Conservation (phyloP, 2,113 vertebrate genomes). For the Lagopus muta region DNA sequence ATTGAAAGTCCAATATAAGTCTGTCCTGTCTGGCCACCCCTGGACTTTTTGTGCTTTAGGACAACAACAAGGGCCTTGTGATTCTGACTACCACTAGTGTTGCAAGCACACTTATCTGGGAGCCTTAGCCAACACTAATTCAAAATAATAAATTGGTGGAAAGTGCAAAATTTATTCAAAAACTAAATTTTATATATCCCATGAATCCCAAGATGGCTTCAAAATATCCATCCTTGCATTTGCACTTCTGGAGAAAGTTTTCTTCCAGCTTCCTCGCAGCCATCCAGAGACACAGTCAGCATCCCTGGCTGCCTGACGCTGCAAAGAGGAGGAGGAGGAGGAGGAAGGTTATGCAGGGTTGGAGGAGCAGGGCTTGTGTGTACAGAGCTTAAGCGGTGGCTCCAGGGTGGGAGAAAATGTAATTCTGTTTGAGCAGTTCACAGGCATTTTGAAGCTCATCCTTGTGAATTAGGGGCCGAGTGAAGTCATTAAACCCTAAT, state of each 20-base stretch:
- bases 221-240: neutral
- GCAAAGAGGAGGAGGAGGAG: neutral
- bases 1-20: rapidly evolving
- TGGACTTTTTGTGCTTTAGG: rapidly evolving
- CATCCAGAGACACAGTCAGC: neutral
- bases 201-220: neutral
- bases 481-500: constrained; percentile 81
- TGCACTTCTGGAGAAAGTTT: neutral
- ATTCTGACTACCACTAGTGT: neutral
- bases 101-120: neutral
- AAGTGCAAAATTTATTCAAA: neutral
- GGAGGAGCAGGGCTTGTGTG: neutral
- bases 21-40: neutral
- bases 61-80: rapidly evolving
- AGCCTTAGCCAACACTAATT: neutral
- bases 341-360: neutral
- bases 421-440: constrained; percentile 58
- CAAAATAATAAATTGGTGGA: neutral
- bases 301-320: neutral
- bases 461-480: constrained; percentile 65
- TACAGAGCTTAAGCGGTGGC: constrained; percentile 33
- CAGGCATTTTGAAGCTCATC: constrained; percentile 55
- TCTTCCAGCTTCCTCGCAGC: neutral
- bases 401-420: constrained; percentile 45
- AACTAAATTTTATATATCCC: neutral